Evolutionary conservation across 1,140 invertebrate genomes (phyloP), one percentile per base, ranked within the genome.

Genomic region (Ditylenchus dipsaci): DNA sequence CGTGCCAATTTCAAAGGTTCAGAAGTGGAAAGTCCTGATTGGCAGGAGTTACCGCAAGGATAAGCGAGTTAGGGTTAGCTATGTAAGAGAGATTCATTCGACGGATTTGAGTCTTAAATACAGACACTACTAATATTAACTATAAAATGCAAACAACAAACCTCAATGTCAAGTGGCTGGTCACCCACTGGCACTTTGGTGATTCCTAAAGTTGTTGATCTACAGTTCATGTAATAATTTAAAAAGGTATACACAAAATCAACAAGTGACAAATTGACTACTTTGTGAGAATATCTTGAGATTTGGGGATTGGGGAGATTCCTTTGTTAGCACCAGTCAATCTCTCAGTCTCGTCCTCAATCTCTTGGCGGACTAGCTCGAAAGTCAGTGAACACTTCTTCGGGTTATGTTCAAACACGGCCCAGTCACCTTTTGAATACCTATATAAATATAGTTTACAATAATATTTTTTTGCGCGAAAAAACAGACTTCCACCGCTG

Each of bases 211-310:
- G n/a, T n/a, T n/a, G n/a, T n/a, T n/a, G n/a, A n/a, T n/a, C n/a
- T n/a, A n/a, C n/a, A n/a, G n/a, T n/a, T n/a, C n/a, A n/a, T n/a
- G n/a, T n/a, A n/a, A n/a, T n/a, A n/a, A n/a, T n/a, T n/a, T n/a
- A n/a, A n/a, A n/a, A n/a, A n/a, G n/a, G n/a, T n/a, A n/a, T n/a
- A 67, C 96, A 96, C 96, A 42, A 99, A 85, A 87, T 99, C 96
- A 45, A 99, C 93, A 1, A 99, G 86, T 0, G 95, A 97, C 63
- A 99, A 86, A 85, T 96, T 97, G 26, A 98, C 91, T 45, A 98
- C 94, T n/a, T 23, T 58, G 49, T 88, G 88, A 0, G 95, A 98
- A 98, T 17, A 89, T 95, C 86, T 97, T 98, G 49, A 99, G 86
- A 83, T 90, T 93, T 98, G 1, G 95, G 90, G 76, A 97, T 93